Conservation (phyloP, 2,797 vertebrate genomes). For the Furcifer pardalis region DNA sequence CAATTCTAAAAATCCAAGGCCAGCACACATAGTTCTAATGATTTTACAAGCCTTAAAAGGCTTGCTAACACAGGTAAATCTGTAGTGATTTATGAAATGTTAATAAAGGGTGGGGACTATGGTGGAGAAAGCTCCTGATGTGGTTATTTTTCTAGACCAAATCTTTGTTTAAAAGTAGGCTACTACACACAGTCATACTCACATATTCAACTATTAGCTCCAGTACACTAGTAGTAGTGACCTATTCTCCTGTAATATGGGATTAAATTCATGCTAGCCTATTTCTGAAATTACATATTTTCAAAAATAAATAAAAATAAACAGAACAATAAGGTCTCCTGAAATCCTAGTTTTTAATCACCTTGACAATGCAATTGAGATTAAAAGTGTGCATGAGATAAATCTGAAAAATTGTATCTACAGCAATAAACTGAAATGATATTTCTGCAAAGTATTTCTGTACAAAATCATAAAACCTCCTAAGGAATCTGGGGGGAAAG, state of each 20-base stretch:
- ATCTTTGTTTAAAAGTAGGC: not conserved
- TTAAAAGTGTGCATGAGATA: slow-evolving; percentile 24
- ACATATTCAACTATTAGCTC: not conserved
- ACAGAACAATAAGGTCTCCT: not conserved
- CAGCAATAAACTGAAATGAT: slow-evolving; percentile 5
- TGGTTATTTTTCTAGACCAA: not conserved
- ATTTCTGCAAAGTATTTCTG: slow-evolving; percentile 17
- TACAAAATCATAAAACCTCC: not conserved
- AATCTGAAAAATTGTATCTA: slow-evolving; percentile 18
- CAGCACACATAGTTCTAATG: no score
- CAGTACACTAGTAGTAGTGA: no score
- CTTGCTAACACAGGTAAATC: no score
- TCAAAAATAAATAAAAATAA: slow-evolving; percentile 13
- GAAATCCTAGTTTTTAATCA: slow-evolving; percentile 40
- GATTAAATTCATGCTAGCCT: slow-evolving; percentile 12
- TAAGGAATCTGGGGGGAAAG: not conserved
- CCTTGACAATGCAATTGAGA: slow-evolving; percentile 24
- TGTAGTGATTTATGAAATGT: no score
- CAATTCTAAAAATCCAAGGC: no score
- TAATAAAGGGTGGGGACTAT: no score
- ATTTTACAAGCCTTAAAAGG: no score
- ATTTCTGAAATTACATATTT: slow-evolving; percentile 36
- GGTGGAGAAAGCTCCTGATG: no score
- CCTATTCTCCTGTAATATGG: not conserved
- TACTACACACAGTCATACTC: not conserved